Evolutionary conservation across 2,797 vertebrate species (phyloP), one percentile per base, ranked within the genome.

Genomic region (Eulemur mongoz): DNA sequence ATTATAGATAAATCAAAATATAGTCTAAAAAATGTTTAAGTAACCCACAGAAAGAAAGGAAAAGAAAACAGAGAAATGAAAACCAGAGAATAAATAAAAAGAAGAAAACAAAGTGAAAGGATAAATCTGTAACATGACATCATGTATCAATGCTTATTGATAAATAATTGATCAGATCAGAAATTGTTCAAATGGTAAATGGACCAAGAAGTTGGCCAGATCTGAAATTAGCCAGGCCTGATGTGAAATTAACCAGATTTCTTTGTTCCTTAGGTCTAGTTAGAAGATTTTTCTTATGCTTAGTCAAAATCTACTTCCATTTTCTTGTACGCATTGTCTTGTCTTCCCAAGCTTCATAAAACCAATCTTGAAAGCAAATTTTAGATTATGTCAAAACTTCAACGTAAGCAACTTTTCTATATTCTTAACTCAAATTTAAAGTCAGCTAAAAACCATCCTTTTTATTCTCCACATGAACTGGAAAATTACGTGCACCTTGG

Each of bases 361-460:
- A 65, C 14, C 45, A 10, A 65, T 63, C 43, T 78, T 35, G 17
- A 82, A 59, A 67, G 8, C n/a, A 83, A 83, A 38, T 85, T 91
- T 94, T 80, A 81, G 50, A 69, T 65, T 70, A 83, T 72, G 23
- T 59, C 48, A 82, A 86, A 95, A 73, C 22, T 65, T 50, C 78
- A 87, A 73, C 67, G 57, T 48, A 78, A 93, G 63, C 22, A 91
- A 65, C 30, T 84, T 91, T 43, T 69, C 86, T 61, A 86, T 85
- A 65, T 38, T 65, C 38, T 82, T 86, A 82, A 92, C 40, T 63
- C 15, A 95, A 87, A 84, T 91, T 94, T 85, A 81, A 91, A 79
- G 45, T 54, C 80, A 87, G 10, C 20, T 72, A 81, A 86, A 59
- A 86, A n/a, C 52, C 30, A 35, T 92, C 20, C 45, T 88, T 90